These are phyloP conservation scores for Oasisia sp. DNA, from an alignment of 2,888 invertebrate genomes.

Conservation along the genomic window DNA sequence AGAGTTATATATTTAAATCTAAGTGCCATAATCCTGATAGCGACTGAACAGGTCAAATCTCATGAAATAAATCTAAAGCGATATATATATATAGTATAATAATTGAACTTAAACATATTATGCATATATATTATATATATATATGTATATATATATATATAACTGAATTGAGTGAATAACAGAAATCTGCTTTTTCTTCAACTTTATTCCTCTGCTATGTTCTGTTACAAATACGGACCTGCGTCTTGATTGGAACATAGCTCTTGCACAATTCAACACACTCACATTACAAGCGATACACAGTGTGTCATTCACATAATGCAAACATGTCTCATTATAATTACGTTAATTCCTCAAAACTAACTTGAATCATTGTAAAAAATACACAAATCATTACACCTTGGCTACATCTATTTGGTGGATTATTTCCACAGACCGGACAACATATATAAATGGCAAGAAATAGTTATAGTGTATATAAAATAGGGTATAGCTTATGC, in stretches of 20 bases:
- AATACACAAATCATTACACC: background rate
- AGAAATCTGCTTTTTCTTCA: background rate
- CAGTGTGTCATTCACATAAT: background rate
- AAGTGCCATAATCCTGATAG: too few relatives aligned
- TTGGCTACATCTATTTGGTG: background rate
- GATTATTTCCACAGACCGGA: background rate
- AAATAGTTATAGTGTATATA: background rate
- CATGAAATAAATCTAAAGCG: too few relatives aligned
- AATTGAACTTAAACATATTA: too few relatives aligned
- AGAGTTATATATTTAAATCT: too few relatives aligned
- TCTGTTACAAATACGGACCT: slow-evolving; percentile 12
- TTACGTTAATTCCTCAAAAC: background rate
- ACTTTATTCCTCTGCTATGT: slow-evolving; percentile 4
- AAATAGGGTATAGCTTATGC: background rate
- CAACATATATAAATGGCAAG: background rate
- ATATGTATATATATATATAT: too few relatives aligned
- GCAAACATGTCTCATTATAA: background rate
- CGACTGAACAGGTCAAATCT: too few relatives aligned
- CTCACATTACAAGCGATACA: background rate
- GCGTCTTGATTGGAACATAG: slow-evolving; percentile 4
- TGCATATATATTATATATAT: too few relatives aligned
- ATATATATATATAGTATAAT: too few relatives aligned
- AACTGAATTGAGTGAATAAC: too few relatives aligned
- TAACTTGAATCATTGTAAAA: background rate
- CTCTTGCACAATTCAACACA: background rate